These are phyloP conservation scores for Odocoileus virginianus DNA, from an alignment of 2,113 vertebrate genomes.

Conservation along the genomic window DNA sequence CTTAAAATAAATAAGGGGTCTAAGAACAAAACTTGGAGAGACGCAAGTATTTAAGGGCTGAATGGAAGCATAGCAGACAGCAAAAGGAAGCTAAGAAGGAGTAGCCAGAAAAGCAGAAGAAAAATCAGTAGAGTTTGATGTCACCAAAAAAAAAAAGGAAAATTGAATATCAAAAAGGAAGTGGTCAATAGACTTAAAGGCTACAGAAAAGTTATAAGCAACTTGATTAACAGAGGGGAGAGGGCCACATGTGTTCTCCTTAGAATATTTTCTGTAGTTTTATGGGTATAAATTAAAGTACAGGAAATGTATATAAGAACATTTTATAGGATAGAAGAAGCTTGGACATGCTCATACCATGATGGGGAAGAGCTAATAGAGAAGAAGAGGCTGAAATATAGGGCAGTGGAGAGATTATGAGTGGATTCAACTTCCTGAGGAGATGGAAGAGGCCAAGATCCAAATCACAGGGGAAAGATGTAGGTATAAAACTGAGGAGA, in stretches of 20 bases:
- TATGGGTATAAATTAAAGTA: not conserved
- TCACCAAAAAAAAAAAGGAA: not conserved
- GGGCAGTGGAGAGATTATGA: not conserved
- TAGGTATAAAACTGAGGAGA: not conserved
- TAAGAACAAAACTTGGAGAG: not conserved
- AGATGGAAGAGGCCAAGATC: not conserved
- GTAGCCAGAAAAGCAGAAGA: not conserved
- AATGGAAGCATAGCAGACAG: not conserved
- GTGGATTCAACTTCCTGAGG: not conserved
- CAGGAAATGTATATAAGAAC: not conserved
- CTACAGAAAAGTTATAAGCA: not conserved
- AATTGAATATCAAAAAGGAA: not conserved
- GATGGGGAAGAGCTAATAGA: not conserved
- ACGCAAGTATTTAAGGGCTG: not conserved
- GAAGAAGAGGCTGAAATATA: not conserved
- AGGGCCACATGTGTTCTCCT: not conserved
- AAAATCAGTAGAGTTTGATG: not conserved
- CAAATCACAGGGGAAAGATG: not conserved
- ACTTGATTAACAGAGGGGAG: not conserved
- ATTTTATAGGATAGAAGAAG: not conserved
- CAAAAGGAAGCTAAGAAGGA: not conserved
- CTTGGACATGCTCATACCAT: not conserved
- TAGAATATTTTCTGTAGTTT: conserved; percentile 13
- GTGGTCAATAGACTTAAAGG: not conserved
- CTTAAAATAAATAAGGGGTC: not conserved